A percentile compares a stretch with the other conserved stretches of the same genome.
These are phyloP conservation scores for Oostethus manadensis DNA, from an alignment of 2,113 vertebrate species.

Conservation along the genomic window DNA sequence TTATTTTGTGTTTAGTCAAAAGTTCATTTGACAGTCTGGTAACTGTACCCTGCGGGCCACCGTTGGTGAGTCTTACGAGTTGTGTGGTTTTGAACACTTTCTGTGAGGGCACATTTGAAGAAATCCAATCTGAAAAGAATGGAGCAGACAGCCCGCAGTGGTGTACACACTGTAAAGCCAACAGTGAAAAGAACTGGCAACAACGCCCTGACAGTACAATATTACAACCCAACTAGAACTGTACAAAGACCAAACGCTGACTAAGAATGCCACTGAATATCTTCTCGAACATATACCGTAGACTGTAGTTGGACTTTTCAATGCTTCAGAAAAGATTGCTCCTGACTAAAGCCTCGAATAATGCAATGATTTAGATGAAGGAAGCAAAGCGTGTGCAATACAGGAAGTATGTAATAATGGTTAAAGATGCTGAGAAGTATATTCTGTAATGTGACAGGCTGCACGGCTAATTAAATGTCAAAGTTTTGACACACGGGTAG, in stretches of 20 bases:
- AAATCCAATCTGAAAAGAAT: slow-evolving; percentile 46
- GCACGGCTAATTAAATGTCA: slow-evolving; percentile 28
- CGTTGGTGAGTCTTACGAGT: slow-evolving; percentile 19
- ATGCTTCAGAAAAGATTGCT: neutral
- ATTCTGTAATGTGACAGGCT: slow-evolving; percentile 16
- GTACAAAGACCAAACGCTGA: slow-evolving; percentile 22
- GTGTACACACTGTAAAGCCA: slow-evolving; percentile 27
- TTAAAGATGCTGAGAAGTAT: neutral
- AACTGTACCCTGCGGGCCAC: slow-evolving; percentile 18
- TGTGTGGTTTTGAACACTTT: slow-evolving; percentile 28
- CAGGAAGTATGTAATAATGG: too few species aligned
- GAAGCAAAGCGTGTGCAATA: neutral
- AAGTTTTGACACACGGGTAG: slow-evolving; percentile 8
- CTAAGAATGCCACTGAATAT: slow-evolving; percentile 10
- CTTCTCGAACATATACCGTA: slow-evolving; percentile 13
- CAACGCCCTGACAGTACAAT: slow-evolving; percentile 20
- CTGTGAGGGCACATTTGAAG: slow-evolving; percentile 40
- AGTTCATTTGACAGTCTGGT: slow-evolving; percentile 4
- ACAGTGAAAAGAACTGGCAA: slow-evolving; percentile 25
- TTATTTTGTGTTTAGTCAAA: slow-evolving; percentile 21
- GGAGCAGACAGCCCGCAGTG: slow-evolving; percentile 21
- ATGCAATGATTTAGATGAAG: neutral
- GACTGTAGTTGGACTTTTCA: neutral
- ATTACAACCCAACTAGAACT: slow-evolving; percentile 1
- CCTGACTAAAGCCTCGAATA: neutral